Base-by-base conservation (phyloP, 2,113 vertebrate genomes). In the Oostethus manadensis region DNA sequence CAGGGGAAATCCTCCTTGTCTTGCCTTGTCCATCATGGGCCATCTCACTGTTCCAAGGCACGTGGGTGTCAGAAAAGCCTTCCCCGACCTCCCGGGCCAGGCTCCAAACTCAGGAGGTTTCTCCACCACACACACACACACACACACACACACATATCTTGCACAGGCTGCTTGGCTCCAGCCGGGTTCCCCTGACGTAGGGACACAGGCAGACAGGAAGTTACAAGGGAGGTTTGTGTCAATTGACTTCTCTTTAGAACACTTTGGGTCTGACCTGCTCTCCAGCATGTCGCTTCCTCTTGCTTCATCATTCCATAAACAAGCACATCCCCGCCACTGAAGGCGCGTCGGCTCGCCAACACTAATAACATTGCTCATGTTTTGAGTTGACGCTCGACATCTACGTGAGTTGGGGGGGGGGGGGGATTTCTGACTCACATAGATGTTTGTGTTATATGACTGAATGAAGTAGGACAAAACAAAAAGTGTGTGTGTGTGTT, bases 331-430 rank as follows among this genome's bases (percentile, higher is more conserved):
- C 79, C 48, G 66, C 69, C 58, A 84, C 83, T 77, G 74, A 85
- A 84, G 77, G 62, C 71, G 38, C 46, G 70, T 75, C 65, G 59
- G 62, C 71, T 70, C 69, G 64, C 79, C 68, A 77, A 85, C 77
- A 77, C 71, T 84, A 84, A 88, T 83, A 88, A 88, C 86, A 87
- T 85, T 76, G 64, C 68, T 88, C 80, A 83, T 86, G 82, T 85
- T 80, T 84, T 83, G 79, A 83, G 84, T 75, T 77, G 80, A 77
- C 64, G 66, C 56, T 33, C 56, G 59, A 66, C 35, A 10, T 73
- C 48, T 73, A 66, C 66, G 71, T 74, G 62, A 69, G 62, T 48
- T n/a, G 18, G 38, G 35, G 58, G 62, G 70, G 53, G 18, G 38
- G 38, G 58, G 63, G 70, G 53, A 49, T n/a, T n/a, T n/a, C n/a